Conservation (phyloP, 2,888 invertebrate genomes). For the Diaprepes abbreviatus region DNA sequence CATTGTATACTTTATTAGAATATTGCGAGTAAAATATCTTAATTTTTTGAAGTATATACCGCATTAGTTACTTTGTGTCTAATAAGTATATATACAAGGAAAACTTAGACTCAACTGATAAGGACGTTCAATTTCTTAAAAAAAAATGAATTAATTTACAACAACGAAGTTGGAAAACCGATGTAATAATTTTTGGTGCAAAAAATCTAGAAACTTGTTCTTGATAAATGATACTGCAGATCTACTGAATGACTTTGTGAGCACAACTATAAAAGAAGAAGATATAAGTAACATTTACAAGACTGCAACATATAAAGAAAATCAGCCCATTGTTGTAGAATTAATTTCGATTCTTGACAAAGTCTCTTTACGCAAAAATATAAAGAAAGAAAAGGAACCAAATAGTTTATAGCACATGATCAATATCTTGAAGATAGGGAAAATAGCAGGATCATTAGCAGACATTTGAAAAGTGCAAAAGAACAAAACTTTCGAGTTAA, state of each 20-base stretch:
- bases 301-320: background rate
- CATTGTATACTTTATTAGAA: too few species aligned
- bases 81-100: too few species aligned
- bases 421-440: too few species aligned
- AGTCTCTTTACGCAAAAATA: background rate
- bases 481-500: too few species aligned
- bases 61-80: too few species aligned
- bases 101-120: background rate
- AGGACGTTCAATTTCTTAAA: background rate
- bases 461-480: too few species aligned
- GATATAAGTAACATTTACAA: background rate
- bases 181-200: background rate
- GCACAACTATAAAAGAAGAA: background rate
- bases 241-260: background rate
- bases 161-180: background rate
- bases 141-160: background rate
- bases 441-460: too few species aligned
- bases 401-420: background rate
- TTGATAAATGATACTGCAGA: background rate
- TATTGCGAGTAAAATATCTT: too few species aligned
- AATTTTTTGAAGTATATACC: too few species aligned
- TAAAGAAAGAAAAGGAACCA: background rate
- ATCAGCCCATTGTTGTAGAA: background rate
- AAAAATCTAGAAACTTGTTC: background rate
- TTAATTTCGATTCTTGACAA: background rate